Evolutionary conservation across 2,113 vertebrate genomes (phyloP), one percentile per base, ranked within the genome.

Genomic region (Naja naja): DNA sequence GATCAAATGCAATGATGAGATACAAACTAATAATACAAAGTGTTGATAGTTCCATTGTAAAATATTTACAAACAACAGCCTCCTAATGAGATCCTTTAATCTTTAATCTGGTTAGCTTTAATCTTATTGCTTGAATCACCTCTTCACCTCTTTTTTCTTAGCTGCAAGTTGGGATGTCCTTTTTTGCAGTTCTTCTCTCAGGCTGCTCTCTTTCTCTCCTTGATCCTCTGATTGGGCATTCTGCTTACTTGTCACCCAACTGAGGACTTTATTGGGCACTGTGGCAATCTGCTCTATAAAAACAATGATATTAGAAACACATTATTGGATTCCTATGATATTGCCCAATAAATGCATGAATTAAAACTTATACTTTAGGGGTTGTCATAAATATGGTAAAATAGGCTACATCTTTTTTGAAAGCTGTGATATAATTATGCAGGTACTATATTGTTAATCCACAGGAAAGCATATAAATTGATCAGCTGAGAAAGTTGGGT

Each of bases 131-230:
- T 92, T 90, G 91, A 85, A 90, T 55, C 52, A 2, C 39, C 3
- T 25, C 91, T 97, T 98, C 97, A 98, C 97, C 98, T 98, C 97
- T 0, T 97, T 96, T 93, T 98, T 97, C 96, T 98, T 97, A 89
- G 95, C 95, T 90, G 94, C 88, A 10, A 97, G 96, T 94, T 97
- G 97, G 88, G 94, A 91, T 90, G 93, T 97, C 93, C 88, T 96
- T 96, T 95, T 88, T 95, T 97, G 96, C 64, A 97, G 39, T 94
- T 97, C 96, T 47, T 97, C 96, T 95, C 93, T 89, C 95, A 97
- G 94, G 3, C 81, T 95, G 90, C 91, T 94, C 92, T 96, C 93
- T 96, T 94, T 94, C 81, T 95, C 58, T 85, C 93, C 60, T 0
- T 85, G 85, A 0, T 0, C 47, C 87, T 96, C 93, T 52, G 92